Conservation (phyloP, 2,797 vertebrate genomes). For the Pipistrellus nathusii region DNA sequence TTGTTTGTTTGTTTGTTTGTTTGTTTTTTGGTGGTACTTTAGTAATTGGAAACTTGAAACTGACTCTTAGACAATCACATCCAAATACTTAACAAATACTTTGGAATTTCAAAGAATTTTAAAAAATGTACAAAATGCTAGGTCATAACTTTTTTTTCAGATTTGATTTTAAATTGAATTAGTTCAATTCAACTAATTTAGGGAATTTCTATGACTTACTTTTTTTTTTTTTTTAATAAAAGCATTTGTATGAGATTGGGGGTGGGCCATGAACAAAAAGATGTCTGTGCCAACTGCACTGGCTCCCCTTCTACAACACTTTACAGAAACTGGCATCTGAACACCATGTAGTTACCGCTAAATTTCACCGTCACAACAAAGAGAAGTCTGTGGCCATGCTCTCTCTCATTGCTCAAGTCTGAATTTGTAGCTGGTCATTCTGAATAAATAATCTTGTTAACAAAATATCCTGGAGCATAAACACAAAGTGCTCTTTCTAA, state of each 20-base stretch:
- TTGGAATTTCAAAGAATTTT: slow-evolving; percentile 15
- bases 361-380: slow-evolving; percentile 32
- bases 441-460: slow-evolving; percentile 49
- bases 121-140: not conserved
- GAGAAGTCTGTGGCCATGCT: not conserved
- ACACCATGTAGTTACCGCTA: not conserved
- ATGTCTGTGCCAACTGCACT: not conserved
- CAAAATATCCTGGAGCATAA: slow-evolving; percentile 57
- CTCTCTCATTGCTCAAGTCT: not conserved
- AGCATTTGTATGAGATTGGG: not conserved
- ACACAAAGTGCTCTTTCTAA: slow-evolving; percentile 45
- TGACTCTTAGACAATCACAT: not conserved
- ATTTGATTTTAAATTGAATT: slow-evolving; percentile 28
- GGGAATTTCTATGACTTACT: not conserved
- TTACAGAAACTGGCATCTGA: not conserved
- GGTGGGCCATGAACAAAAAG: not conserved
- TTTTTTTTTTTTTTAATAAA: not conserved
- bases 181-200: not conserved
- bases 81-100: slow-evolving; percentile 1
- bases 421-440: not conserved
- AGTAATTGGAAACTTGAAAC: not conserved
- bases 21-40: not conserved
- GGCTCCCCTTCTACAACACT: not conserved
- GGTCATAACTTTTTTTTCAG: not conserved
- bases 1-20: not conserved